A percentile compares a stretch with the other conserved stretches of the same genome.
These are phyloP conservation scores for Gymnocheta viridis DNA, from an alignment of 2,888 invertebrate genomes.

Conservation along the genomic window DNA sequence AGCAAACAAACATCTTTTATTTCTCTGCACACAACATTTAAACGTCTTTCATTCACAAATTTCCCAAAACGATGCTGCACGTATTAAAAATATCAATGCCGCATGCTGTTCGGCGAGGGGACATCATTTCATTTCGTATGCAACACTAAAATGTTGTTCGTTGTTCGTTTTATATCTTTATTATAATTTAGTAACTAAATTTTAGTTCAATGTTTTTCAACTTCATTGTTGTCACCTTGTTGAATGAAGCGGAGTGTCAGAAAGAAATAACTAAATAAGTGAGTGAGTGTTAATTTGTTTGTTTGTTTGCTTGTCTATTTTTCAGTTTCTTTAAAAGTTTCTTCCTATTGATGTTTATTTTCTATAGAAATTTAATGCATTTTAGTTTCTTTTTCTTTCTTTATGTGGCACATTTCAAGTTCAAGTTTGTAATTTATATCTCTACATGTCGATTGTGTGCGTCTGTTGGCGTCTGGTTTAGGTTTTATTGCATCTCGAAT, in stretches of 20 bases:
- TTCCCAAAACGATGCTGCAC: neutral
- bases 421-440: constrained; percentile 70
- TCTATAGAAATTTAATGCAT: constrained; percentile 40
- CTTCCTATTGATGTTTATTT: constrained; percentile 37
- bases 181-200: too few species aligned
- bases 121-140: constrained; percentile 36
- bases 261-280: constrained; percentile 26
- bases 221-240: constrained; percentile 63
- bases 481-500: neutral
- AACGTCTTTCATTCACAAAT: constrained; percentile 6
- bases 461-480: constrained; percentile 18
- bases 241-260: neutral
- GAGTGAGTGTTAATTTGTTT: constrained; percentile 26
- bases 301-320: constrained; percentile 25
- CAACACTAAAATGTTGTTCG: constrained; percentile 6
- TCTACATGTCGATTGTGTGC: constrained; percentile 55
- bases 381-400: constrained; percentile 26
- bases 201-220: constrained; percentile 54
- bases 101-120: constrained; percentile 19
- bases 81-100: constrained; percentile 2
- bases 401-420: constrained; percentile 60
- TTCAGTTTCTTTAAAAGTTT: constrained; percentile 21
- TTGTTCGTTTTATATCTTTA: constrained; percentile 11
- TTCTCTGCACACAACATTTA: neutral
- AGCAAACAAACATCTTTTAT: neutral